Evolutionary conservation across 2,797 vertebrate genomes (phyloP), one percentile per base, ranked within the genome.

Genomic region (Craterocephalus amniculus): DNA sequence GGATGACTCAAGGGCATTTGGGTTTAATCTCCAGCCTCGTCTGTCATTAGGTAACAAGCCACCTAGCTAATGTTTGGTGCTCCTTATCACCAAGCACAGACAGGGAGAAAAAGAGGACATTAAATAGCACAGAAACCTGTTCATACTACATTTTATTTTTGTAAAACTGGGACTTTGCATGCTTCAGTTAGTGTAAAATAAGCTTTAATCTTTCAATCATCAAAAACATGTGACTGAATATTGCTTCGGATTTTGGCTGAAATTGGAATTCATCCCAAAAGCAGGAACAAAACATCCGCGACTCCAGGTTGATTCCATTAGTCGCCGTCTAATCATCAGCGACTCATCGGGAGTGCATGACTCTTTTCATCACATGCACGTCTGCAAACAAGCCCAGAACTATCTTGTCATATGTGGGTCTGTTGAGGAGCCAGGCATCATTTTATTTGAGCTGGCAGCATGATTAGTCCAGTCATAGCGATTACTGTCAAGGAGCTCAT

Each of bases 381-480:
- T 51, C 22, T 11, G 20, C 20, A 14, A 22, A 26, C 22, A 52
- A 52, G 22, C 49, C 12, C 24, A 26, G 12, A 52, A 24, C 22
- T 26, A 13, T 26, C 34, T 36, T 78, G 67, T 74, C 73, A 40
- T 70, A 65, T 52, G 18, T 3, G 16, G 31, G 6, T 5, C 12
- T 58, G 49, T 74, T 16, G 3, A 3, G 11, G 24, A 78, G 26
- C 22, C 61, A 16, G 51, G 20, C 38, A 6, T 67, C 16, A 6
- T 26, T n/a, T 83, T 72, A 88, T 85, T 31, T 64, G 51, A 81
- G 71, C 18, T 80, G 83, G 74, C 87, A 85, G 83, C 59, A 52
- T 79, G 79, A 84, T 87, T 83, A 70, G 45, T 72, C 63, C 61
- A 70, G 88, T 84, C 88, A 74, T 0, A 58, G 29, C 0, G 40